Evolutionary conservation across 2,888 invertebrate species (phyloP), one percentile per base, ranked within the genome.

Genomic region (Ditylenchus weischeri): DNA sequence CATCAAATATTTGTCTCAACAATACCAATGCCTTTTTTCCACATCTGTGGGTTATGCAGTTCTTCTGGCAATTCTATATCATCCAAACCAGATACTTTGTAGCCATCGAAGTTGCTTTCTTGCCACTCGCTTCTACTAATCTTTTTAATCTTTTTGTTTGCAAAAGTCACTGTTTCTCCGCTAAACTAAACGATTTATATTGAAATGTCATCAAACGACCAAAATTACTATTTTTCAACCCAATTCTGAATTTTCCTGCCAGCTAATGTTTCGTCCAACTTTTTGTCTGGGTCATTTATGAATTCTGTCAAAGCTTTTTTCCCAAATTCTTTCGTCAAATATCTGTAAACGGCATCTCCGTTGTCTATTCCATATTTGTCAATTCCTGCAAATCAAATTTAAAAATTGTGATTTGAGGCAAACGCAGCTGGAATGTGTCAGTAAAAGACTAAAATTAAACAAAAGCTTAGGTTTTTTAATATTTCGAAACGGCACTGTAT

Each of bases 281-380:
- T 29, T 29, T 23, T 54, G 11, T 18, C 29, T 15, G 54, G 13
- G 15, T 21, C 21, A 18, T 11, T 54, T 54, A 54, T 21, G 7
- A 54, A 11, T 54, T 54, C n/a, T 54, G 54, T 11, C n/a, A 54
- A 7, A 23, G 54, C 13, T 54, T 54, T 29, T 23, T 43, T 43
- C 8, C 29, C 54, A 54, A 54, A 54, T 21, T 54, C 54, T 23
- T 54, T 54, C 4, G 13, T 10, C 54, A 54, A 54, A 29, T 54
- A 54, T 23, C 54, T 10, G n/a, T 54, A 54, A 23, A 54, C 10
- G 10, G 11, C 21, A 54, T 54, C 54, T 23, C 54, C 54, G 10
- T 18, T 29, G 23, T 21, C 21, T 13, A 54, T 18, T 29, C 29
- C 54, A 54, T 54, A 18, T 18, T 54, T 4, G 5, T 54, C 54